Evolutionary conservation across 2,888 invertebrate species (phyloP), one percentile per base, ranked within the genome.

Genomic region (Theretra japonica): DNA sequence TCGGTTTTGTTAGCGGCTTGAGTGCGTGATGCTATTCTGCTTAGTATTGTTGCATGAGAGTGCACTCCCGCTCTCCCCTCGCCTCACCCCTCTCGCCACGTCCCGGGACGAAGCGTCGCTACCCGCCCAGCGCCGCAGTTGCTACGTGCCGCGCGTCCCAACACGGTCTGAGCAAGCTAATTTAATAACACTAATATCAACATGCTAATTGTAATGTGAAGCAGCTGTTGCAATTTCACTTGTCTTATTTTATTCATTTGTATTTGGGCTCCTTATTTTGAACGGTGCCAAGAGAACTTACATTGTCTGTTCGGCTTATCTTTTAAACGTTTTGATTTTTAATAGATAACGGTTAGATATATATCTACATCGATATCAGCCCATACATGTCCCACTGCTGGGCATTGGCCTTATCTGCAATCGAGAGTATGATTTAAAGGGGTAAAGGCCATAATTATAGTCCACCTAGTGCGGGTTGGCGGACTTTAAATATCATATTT

Each of bases 41-140:
- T 65, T 65, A 65, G 23, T 65, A 65, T 65, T 62, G 62, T 62
- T 65, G 65, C 65, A 65, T 48, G 65, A 65, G 23, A 65, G 48
- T 23, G 65, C 48, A 65, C 65, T 48, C 48, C 41, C 41, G 23
- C 23, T n/a, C 25, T 15, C 30, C 60, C 60, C 8, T 5, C n/a
- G 17, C 50, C 48, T 15, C 50, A 4, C 4, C 53, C 19, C 48
- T 11, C 15, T 0, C 48, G 48, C n/a, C 41, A n/a, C n/a, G n/a
- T 53, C 53, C n/a, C 53, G 53, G n/a, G n/a, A 19, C 30, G 19
- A 0, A 59, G 8, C 28, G 6, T 19, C 59, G 4, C 60, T 19
- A 30, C 15, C 28, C n/a, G 19, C n/a, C 30, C 60, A n/a, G 17
- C 19, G 19, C n/a, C 19, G 53, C 19, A 53, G n/a, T 15, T 28